Evolutionary conservation across 1,140 invertebrate genomes (phyloP).

Genomic region (Stenopsyche tienmushanensis): DNA sequence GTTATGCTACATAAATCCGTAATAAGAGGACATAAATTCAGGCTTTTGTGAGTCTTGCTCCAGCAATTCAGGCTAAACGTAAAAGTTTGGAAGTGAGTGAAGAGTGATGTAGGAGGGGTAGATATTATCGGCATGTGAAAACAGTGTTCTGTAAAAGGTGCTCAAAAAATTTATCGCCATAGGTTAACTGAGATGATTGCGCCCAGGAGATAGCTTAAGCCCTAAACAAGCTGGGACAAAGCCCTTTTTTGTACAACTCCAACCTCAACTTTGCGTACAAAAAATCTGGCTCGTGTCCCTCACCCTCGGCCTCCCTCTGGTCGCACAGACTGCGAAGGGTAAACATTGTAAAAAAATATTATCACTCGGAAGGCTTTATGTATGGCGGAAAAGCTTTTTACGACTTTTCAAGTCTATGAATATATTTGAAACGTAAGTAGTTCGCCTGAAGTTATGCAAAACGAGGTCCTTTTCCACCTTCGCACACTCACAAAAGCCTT

Average conservation of each 20-base stretch:
- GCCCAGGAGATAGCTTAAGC: constrained; percentile 28
- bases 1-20: too few species aligned
- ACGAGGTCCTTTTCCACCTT: constrained; percentile 22
- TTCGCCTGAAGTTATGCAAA: constrained; percentile 29
- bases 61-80: too few species aligned
- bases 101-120: too few species aligned
- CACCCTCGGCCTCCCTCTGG: background rate
- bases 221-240: constrained; percentile 29
- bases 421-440: constrained; percentile 35
- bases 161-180: constrained; percentile 28
- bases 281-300: background rate
- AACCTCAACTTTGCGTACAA: constrained; percentile 26
- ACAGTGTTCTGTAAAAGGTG: constrained; percentile 28
- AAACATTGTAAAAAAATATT: constrained; percentile 38
- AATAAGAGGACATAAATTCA: too few species aligned
- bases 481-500: constrained; percentile 8
- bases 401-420: constrained; percentile 37
- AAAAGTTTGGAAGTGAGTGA: too few species aligned
- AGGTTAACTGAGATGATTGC: constrained; percentile 32
- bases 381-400: constrained; percentile 33
- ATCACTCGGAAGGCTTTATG: constrained; percentile 37
- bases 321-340: constrained; percentile 12
- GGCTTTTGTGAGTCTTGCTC: too few species aligned
- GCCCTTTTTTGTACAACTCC: constrained; percentile 26
- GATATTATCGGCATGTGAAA: constrained; percentile 30